A percentile compares a stretch with the other conserved stretches of the same genome.
phyloP scores from a whole-genome alignment of 2,888 invertebrate genomes.

The Erpobdella octoculata region DNA sequence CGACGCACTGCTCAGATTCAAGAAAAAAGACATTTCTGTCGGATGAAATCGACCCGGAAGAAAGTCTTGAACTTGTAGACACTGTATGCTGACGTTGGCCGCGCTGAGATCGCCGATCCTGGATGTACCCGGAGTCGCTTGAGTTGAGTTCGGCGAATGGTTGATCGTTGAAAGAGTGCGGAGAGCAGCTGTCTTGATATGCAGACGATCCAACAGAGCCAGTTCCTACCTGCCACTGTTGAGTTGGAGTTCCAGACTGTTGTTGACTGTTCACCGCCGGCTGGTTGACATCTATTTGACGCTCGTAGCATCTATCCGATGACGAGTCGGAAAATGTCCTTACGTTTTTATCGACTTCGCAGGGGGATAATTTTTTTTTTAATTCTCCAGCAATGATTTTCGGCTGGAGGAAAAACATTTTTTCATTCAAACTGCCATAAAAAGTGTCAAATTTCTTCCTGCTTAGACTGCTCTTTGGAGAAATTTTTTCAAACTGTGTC shows the following conservation, averaged over 20 bases:
- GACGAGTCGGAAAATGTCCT: not conserved
- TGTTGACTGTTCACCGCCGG: too few relatives aligned
- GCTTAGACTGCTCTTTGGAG: too few relatives aligned
- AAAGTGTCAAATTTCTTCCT: not conserved
- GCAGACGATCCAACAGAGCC: not conserved
- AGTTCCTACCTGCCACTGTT: not conserved
- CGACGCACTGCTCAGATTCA: too few relatives aligned
- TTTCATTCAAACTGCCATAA: not conserved
- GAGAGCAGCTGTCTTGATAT: not conserved
- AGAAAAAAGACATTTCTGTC: too few relatives aligned
- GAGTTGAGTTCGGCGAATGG: not conserved
- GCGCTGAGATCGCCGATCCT: not conserved
- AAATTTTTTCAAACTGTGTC: too few relatives aligned
- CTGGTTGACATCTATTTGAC: too few relatives aligned
- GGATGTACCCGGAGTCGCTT: not conserved
- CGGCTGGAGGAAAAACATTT: slow-evolving; percentile 4
- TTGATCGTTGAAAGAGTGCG: not conserved
- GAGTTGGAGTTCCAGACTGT: too few relatives aligned
- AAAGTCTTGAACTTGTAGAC: not conserved
- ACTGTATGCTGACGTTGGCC: not conserved
- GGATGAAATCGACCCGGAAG: not conserved
- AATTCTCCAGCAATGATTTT: not conserved
- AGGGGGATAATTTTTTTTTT: not conserved
- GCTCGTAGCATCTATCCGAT: too few relatives aligned
- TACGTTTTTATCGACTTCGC: not conserved